A percentile compares a stretch with the other conserved stretches of the same genome.
Conservation (phyloP, 2,113 vertebrate species). For the Leptosomus discolor region DNA sequence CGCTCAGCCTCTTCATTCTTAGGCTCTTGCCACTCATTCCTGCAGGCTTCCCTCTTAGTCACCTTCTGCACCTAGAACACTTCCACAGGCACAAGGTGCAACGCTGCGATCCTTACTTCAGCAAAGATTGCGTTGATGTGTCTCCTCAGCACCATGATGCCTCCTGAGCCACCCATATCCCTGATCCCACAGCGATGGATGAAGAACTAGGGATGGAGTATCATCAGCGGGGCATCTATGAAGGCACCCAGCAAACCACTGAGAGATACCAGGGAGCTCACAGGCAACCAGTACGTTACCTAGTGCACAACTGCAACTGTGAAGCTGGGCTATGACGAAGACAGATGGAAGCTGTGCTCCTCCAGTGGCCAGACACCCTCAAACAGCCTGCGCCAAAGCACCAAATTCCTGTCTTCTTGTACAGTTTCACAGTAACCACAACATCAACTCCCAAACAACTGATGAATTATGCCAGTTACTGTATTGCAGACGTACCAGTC, state of each 20-base stretch:
- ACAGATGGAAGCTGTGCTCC: not conserved
- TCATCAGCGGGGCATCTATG: not conserved
- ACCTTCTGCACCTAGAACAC: too few species aligned
- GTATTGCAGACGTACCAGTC: constrained; percentile 32
- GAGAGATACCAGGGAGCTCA: not conserved
- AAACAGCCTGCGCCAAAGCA: not conserved
- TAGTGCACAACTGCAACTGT: not conserved
- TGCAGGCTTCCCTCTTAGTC: not conserved
- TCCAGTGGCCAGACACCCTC: not conserved
- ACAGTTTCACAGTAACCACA: not conserved
- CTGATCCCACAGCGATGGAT: not conserved
- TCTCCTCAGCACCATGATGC: accelerated
- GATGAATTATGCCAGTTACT: constrained; percentile 61
- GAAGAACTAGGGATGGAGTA: not conserved
- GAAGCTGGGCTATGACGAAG: not conserved
- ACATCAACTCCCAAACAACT: not conserved
- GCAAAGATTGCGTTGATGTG: not conserved
- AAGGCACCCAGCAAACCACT: not conserved
- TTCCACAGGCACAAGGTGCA: not conserved
- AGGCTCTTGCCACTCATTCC: not conserved
- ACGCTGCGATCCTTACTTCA: not conserved
- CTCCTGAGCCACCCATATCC: not conserved
- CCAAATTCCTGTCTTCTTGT: not conserved
- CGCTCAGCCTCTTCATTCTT: not conserved
- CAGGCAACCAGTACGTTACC: too few species aligned